Conservation (phyloP, 2,113 vertebrate genomes). For the Felis chaus region DNA sequence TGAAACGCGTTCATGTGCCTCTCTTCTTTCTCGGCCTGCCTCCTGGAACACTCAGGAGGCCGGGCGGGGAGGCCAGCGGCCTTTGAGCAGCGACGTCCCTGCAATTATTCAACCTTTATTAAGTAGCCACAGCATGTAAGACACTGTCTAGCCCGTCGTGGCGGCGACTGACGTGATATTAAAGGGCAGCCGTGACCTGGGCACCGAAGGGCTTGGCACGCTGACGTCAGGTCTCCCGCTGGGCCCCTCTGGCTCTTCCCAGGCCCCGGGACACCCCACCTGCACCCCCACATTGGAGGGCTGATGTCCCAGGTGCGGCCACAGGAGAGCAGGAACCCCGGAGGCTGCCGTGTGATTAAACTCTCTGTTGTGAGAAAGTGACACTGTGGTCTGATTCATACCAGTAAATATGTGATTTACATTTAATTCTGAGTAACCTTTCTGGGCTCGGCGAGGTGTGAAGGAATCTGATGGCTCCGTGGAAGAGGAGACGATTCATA, state of each 20-base stretch:
- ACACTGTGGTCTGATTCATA: conserved; percentile 83
- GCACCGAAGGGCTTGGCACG: neutral
- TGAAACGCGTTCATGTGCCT: neutral
- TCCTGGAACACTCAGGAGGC: neutral
- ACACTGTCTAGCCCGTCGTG: neutral
- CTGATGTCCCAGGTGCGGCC: neutral
- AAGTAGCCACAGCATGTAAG: neutral
- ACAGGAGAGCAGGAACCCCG: neutral
- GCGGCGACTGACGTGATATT: neutral
- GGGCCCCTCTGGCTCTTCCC: neutral
- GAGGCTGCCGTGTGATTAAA: conserved; percentile 67
- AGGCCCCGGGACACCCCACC: neutral
- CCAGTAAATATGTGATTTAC: conserved; percentile 93
- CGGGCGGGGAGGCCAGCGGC: neutral
- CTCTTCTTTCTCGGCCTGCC: neutral
- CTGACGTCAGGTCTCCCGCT: neutral
- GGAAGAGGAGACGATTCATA: conserved; percentile 90
- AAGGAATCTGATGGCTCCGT: conserved; percentile 88
- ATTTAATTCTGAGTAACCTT: conserved; percentile 90
- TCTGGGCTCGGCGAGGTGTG: conserved; percentile 85
- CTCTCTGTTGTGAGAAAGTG: conserved; percentile 79
- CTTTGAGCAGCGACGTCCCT: neutral
- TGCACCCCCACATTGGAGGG: neutral
- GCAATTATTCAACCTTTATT: neutral
- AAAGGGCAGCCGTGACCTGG: conserved; percentile 22